Percentiles rank a stretch among this genome's conserved stretches.
These are phyloP conservation scores for Drosophila asahinai DNA, from an alignment of 1,140 invertebrate species.

Conservation along the genomic window DNA sequence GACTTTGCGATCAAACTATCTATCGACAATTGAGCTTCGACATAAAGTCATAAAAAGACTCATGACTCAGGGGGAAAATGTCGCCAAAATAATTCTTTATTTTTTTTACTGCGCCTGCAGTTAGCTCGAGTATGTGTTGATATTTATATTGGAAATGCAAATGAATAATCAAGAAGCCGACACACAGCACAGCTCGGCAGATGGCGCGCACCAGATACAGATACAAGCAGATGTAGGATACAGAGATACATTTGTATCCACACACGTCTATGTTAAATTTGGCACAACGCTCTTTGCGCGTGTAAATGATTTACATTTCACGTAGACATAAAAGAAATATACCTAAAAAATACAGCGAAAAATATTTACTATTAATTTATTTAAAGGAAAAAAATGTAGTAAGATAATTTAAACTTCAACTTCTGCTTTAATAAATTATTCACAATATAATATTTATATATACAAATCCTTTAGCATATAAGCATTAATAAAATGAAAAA, in stretches of 20 bases:
- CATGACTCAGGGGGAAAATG: constrained; percentile 65
- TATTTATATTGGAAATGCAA: constrained; percentile 62
- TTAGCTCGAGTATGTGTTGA: constrained; percentile 55
- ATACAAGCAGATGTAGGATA: constrained; percentile 11
- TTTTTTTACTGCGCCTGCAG: constrained; percentile 29
- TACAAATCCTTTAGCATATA: too few species aligned
- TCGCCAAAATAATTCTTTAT: constrained; percentile 57
- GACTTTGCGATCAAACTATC: constrained; percentile 9
- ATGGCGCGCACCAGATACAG: constrained; percentile 51
- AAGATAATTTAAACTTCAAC: too few species aligned
- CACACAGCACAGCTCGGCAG: constrained; percentile 36
- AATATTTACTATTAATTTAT: background rate
- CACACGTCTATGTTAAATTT: constrained; percentile 59
- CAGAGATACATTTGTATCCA: constrained; percentile 55
- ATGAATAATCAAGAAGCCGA: constrained; percentile 68
- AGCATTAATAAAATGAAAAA: too few species aligned
- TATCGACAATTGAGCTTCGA: constrained; percentile 51
- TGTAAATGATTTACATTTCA: constrained; percentile 71
- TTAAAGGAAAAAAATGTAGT: too few species aligned
- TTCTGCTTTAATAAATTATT: too few species aligned
- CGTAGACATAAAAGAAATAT: constrained; percentile 53
- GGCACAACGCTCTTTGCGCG: constrained; percentile 65
- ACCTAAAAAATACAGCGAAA: constrained; percentile 5
- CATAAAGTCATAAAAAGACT: constrained; percentile 57
- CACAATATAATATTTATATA: too few species aligned